phyloP scores from a whole-genome alignment of 2,888 invertebrate genomes.

The Oscheius sp. region DNA sequence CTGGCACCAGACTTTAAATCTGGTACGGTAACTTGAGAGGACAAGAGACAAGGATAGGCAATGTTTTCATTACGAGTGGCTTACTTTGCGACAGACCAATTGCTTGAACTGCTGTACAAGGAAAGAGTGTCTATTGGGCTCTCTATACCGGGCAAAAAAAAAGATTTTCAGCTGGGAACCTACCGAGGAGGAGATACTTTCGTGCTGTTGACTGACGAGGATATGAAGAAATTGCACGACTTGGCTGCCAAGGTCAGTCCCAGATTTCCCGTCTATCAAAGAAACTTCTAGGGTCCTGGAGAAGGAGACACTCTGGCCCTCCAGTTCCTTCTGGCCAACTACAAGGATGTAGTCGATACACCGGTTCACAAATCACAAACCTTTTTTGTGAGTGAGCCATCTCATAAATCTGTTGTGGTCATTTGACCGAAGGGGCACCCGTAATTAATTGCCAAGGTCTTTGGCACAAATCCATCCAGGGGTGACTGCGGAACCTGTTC shows the following conservation, averaged over 20 bases:
- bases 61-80: too few relatives aligned
- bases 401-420: not conserved
- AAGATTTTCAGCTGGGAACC: conserved; percentile 63
- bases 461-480: conserved; percentile 4
- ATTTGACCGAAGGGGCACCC: conserved; percentile 8
- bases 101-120: too few relatives aligned
- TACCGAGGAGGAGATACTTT: conserved; percentile 69
- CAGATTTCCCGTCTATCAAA: too few relatives aligned
- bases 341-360: conserved; percentile 62
- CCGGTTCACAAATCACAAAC: conserved; percentile 60
- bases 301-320: conserved; percentile 59
- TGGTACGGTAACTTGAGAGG: too few relatives aligned
- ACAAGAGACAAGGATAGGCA: too few relatives aligned
- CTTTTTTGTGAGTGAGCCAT: conserved; percentile 56
- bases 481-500: conserved; percentile 2
- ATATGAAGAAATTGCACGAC: conserved; percentile 68
- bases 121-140: too few relatives aligned
- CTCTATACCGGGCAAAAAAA: not conserved
- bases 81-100: too few relatives aligned
- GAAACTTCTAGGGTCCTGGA: conserved; percentile 19
- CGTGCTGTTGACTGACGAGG: conserved; percentile 66
- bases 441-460: conserved; percentile 36
- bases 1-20: not conserved
- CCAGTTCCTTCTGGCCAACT: conserved; percentile 65
- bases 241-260: conserved; percentile 56